These are phyloP conservation scores for Nephrotoma appendiculata DNA, from an alignment of 2,888 invertebrate species.

Conservation along the genomic window DNA sequence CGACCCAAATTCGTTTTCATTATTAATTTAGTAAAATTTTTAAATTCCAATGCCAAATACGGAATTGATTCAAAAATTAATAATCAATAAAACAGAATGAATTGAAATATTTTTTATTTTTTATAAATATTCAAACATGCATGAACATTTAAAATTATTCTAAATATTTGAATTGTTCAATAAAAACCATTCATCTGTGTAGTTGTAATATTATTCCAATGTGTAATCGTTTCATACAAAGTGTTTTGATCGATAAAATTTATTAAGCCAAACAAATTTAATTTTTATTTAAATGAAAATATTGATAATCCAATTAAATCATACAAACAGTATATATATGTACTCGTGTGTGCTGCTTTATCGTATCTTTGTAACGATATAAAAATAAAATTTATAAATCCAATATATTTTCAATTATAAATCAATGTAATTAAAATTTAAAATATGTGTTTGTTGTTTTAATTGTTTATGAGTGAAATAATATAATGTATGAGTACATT, in stretches of 20 bases:
- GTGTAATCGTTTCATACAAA: neutral
- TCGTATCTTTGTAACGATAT: too few relatives aligned
- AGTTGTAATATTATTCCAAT: neutral
- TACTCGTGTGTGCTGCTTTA: neutral
- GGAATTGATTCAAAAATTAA: neutral
- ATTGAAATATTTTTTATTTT: neutral
- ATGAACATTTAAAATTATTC: too few relatives aligned
- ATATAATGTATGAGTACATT: neutral
- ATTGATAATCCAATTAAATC: neutral
- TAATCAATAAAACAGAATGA: neutral
- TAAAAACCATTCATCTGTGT: neutral
- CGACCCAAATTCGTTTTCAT: neutral
- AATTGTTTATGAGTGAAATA: neutral
- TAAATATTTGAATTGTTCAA: too few relatives aligned
- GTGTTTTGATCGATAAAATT: neutral
- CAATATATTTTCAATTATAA: neutral
- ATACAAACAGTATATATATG: neutral
- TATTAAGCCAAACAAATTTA: neutral
- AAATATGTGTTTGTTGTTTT: neutral
- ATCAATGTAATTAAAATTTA: neutral
- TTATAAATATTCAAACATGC: neutral
- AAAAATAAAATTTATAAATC: neutral
- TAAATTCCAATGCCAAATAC: too few relatives aligned
- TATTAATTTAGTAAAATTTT: too few relatives aligned
- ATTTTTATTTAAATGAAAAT: neutral